Conservation (phyloP, 1,140 invertebrate genomes). For the Lepidurus couesii region DNA sequence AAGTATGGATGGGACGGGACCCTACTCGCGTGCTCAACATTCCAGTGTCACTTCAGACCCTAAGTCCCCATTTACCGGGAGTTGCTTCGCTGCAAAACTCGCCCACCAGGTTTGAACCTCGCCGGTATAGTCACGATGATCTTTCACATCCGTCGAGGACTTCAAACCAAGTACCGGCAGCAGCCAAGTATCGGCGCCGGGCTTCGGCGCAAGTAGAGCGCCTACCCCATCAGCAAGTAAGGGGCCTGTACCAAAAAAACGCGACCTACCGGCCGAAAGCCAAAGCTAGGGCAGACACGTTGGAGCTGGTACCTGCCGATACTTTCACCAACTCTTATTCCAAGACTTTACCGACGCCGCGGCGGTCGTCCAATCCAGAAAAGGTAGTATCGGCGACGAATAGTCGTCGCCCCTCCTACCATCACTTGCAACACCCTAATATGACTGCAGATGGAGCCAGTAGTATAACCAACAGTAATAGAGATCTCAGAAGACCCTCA, state of each 20-base stretch:
- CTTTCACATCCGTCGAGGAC: not conserved
- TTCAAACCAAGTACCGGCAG: not conserved
- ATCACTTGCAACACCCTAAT: conserved; percentile 23
- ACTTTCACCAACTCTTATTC: not conserved
- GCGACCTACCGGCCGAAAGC: not conserved
- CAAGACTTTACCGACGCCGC: not conserved
- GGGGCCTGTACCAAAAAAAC: not conserved
- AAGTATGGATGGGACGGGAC: conserved; percentile 28
- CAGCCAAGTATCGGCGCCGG: conserved; percentile 24
- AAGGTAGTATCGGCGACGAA: not conserved
- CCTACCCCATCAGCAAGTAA: not conserved
- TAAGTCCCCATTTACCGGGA: conserved; percentile 11
- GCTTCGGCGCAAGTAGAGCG: conserved; percentile 23
- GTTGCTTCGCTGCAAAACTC: not conserved
- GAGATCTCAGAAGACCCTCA: not conserved
- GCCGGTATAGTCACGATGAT: conserved; percentile 31
- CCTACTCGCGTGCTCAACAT: not conserved
- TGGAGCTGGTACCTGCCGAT: not conserved
- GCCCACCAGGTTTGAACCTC: not conserved
- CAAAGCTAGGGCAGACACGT: not conserved
- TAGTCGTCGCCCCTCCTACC: conserved; percentile 23
- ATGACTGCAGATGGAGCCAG: conserved; percentile 1
- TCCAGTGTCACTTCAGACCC: not conserved
- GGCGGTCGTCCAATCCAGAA: conserved; percentile 1
- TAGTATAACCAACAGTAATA: not conserved